phyloP scores from a whole-genome alignment of 92 coral and sea anemone species.

The Porites lobata region DNA sequence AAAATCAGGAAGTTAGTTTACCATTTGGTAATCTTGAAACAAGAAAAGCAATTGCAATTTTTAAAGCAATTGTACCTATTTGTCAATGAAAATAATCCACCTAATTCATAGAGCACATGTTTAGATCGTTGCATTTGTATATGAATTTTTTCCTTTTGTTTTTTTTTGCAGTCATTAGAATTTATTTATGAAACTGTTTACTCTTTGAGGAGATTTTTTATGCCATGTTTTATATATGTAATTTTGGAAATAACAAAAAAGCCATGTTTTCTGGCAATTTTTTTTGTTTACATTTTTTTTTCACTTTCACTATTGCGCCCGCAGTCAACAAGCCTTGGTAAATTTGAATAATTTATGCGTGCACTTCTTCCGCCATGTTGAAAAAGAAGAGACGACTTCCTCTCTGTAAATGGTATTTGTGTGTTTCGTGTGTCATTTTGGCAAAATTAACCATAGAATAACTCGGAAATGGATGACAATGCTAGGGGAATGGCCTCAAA shows the following conservation, averaged over 20 bases:
- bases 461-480: conserved; percentile 52
- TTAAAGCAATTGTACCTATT: too few relatives aligned
- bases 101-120: too few relatives aligned
- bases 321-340: not conserved
- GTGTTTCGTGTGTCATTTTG: not conserved
- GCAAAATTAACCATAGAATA: not conserved
- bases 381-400: conserved; percentile 28
- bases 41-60: too few relatives aligned
- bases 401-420: not conserved
- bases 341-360: conserved; percentile 49
- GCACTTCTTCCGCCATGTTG: conserved; percentile 39
- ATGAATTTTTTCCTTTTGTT: too few relatives aligned
- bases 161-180: too few relatives aligned
- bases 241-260: not conserved
- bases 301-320: conserved; percentile 1
- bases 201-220: too few relatives aligned
- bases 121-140: too few relatives aligned
- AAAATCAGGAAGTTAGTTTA: too few relatives aligned
- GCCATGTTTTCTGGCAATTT: not conserved
- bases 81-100: too few relatives aligned
- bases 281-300: not conserved
- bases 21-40: too few relatives aligned
- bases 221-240: too few relatives aligned
- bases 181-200: too few relatives aligned
- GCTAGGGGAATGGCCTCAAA: conserved; percentile 90